Evolutionary conservation across 2,797 vertebrate species (phyloP), one percentile per base, ranked within the genome.

Genomic region (Sorex maritimensis): DNA sequence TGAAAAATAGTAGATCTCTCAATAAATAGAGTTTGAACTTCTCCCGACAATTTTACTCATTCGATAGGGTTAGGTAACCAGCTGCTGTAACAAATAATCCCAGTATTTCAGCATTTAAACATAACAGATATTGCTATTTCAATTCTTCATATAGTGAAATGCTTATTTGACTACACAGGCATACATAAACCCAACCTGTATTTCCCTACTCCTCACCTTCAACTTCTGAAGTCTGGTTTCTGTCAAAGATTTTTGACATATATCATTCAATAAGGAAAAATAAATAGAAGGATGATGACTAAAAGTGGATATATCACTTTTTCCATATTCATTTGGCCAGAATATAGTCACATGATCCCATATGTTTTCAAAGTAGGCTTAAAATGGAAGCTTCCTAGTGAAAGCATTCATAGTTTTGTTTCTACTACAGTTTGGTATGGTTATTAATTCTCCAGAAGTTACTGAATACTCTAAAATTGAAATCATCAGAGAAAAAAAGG

Each of bases 361-460:
- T 23, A n/a, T 44, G 3, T n/a, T 28, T 87, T 23, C 63, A 92
- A 74, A 52, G 28, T 9, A 88, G 24, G 7, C 83, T 91, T 17
- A 2, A 83, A 78, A 72, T 11, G 2, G 63, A 41, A 21, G 38
- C 52, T 81, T 93, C 14, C 61, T 72, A 14, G 1, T 75, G 19
- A 44, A 44, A 44, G 41, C 41, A 0, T 9, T 46, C 9, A 7
- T 13, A 17, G n/a, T 81, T 92, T 30, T 49, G 8, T 71, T 67
- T 81, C 34, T 26, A 71, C 58, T 78, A 9, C 65, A 81, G 19
- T 24, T 55, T 81, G 26, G 41, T 69, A 58, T 46, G 19, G 9
- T 92, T 71, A 81, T 28, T 68, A 77, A 78, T 78, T 90, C 83
- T 5, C 34, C 74, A 91, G 41, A 28, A 75, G 28, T 91, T 79